Evolutionary conservation across 35 echinoderm and acorn worm species (phyloP).

Genomic region (Acanthaster planci): DNA sequence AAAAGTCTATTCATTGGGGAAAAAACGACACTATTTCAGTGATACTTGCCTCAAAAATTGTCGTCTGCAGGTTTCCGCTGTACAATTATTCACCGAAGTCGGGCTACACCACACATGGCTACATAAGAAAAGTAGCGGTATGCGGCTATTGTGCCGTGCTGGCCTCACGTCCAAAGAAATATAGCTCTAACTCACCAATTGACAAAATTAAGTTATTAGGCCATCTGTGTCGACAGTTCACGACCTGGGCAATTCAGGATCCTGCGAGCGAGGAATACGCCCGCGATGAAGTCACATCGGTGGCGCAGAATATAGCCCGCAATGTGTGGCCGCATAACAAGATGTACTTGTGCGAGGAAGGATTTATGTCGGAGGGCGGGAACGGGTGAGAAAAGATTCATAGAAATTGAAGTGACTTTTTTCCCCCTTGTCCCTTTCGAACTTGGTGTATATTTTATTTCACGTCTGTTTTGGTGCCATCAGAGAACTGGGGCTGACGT

Average conservation of each 20-base stretch:
- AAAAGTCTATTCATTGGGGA: too few species aligned
- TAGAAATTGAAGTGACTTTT: not conserved
- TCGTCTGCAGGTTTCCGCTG: too few species aligned
- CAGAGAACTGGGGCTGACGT: not conserved
- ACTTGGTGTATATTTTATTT: not conserved
- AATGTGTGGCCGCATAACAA: slow-evolving; percentile 25
- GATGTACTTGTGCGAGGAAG: slow-evolving; percentile 26
- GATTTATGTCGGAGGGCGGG: slow-evolving; percentile 5
- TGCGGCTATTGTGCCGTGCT: too few species aligned
- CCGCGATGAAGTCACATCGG: not conserved
- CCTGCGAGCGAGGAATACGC: not conserved
- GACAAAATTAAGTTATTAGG: slow-evolving; percentile 29
- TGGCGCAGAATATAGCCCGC: not conserved
- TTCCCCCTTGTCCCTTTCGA: not conserved
- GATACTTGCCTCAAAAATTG: too few species aligned
- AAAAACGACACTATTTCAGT: too few species aligned
- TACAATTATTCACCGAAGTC: too few species aligned
- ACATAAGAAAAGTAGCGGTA: too few species aligned
- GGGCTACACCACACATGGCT: too few species aligned
- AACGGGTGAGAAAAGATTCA: not conserved
- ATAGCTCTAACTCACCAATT: not conserved
- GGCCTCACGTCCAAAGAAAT: too few species aligned
- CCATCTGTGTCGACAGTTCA: not conserved
- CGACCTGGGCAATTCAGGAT: not conserved
- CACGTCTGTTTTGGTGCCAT: not conserved